A percentile compares a stretch with the other conserved stretches of the same genome.
Conservation (phyloP, 2,113 vertebrate genomes). For the Takifugu bimaculatus region DNA sequence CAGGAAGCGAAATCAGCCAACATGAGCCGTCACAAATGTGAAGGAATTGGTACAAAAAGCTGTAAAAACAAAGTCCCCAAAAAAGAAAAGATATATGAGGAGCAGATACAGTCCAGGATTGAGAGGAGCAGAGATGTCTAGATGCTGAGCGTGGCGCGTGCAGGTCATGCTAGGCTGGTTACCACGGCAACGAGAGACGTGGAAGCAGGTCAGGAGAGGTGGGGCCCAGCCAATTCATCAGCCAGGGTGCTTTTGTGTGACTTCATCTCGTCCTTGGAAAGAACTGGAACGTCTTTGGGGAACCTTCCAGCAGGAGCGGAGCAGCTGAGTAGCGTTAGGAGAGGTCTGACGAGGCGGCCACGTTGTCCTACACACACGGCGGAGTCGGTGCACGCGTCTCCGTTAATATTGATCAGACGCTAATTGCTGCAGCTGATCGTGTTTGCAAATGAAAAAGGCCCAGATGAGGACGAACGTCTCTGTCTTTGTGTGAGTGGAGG, state of each 20-base stretch:
- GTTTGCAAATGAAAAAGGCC: constrained; percentile 32
- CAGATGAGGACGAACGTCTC: constrained; percentile 4
- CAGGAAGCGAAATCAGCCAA: no score
- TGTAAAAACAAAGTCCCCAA: no score
- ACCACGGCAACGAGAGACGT: constrained; percentile 62
- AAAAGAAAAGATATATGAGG: constrained; percentile 3
- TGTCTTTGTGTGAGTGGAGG: constrained; percentile 3
- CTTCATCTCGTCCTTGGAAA: constrained; percentile 62
- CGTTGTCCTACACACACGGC: no score
- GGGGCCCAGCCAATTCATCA: constrained; percentile 58
- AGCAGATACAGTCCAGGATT: background rate
- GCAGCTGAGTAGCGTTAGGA: constrained; percentile 29
- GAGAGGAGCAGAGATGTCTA: constrained; percentile 30
- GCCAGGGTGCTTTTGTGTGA: constrained; percentile 20
- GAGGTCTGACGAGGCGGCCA: background rate
- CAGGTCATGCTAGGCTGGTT: constrained; percentile 62
- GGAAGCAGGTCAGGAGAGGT: constrained; percentile 40
- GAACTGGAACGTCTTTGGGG: constrained; percentile 10
- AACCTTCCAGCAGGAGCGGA: constrained; percentile 23
- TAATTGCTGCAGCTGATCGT: constrained; percentile 10
- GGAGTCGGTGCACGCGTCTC: no score
- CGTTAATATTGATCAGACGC: constrained; percentile 16
- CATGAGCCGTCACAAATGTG: no score
- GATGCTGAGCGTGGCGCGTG: constrained; percentile 43
- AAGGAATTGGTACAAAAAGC: no score